phyloP scores from a whole-genome alignment of 1,140 invertebrate species.

The Hormaphis cornu region DNA sequence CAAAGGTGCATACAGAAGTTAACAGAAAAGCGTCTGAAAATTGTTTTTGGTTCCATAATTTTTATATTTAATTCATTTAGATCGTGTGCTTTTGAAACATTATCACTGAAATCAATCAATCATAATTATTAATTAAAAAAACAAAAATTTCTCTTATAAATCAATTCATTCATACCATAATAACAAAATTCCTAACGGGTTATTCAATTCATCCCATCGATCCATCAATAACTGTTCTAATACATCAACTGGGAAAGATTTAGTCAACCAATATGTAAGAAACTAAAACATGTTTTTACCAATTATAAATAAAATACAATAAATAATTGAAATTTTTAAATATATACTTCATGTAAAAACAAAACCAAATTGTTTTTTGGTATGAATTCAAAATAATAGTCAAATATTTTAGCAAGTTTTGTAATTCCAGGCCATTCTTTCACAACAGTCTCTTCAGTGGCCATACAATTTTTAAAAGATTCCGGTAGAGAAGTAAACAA shows the following conservation, averaged over 20 bases:
- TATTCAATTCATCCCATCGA: constrained; percentile 1
- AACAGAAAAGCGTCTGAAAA: not conserved
- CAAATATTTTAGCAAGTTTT: constrained; percentile 14
- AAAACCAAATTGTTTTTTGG: not conserved
- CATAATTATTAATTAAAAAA: not conserved
- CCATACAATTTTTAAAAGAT: not conserved
- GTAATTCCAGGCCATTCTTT: constrained; percentile 25
- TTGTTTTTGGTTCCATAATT: constrained; percentile 20
- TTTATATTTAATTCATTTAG: not conserved
- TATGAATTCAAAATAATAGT: constrained; percentile 20
- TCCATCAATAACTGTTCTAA: constrained; percentile 17
- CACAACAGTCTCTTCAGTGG: not conserved
- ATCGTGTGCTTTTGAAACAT: not conserved
- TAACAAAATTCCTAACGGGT: constrained; percentile 18
- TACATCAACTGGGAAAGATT: constrained; percentile 14
- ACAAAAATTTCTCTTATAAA: not conserved
- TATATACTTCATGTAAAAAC: constrained; percentile 25
- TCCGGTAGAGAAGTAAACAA: constrained; percentile 10
- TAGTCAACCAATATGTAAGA: constrained; percentile 19
- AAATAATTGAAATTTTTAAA: not conserved
- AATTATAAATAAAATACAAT: not conserved
- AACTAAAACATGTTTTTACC: not conserved
- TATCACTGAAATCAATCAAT: constrained; percentile 8
- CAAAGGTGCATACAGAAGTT: constrained; percentile 13
- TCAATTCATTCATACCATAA: not conserved